phyloP scores from a whole-genome alignment of 2,113 vertebrate genomes.

The Phaethon lepturus region DNA sequence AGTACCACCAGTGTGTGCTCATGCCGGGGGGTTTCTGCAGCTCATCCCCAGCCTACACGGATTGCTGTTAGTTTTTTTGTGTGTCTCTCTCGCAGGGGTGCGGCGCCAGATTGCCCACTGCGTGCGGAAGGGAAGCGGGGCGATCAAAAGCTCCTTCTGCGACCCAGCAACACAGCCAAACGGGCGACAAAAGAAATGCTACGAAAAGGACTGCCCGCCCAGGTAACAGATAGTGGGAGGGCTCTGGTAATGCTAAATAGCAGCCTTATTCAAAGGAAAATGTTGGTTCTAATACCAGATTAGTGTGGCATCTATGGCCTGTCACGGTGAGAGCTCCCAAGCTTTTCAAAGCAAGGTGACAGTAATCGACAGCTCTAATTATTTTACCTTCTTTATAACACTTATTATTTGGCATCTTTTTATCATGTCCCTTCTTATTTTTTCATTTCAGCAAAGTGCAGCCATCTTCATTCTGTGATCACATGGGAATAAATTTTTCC shows the following conservation, averaged over 20 bases:
- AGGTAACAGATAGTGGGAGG: conserved; percentile 67
- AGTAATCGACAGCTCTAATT: background rate
- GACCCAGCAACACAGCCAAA: conserved; percentile 83
- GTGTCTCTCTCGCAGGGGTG: conserved; percentile 75
- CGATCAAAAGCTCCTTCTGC: conserved; percentile 87
- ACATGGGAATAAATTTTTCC: background rate
- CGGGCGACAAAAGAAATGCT: conserved; percentile 86
- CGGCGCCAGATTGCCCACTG: conserved; percentile 87
- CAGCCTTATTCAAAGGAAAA: too few species aligned
- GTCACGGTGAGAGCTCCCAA: accelerated
- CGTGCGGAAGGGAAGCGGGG: conserved; percentile 80
- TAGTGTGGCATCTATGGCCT: background rate
- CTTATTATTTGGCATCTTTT: background rate
- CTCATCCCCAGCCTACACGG: background rate
- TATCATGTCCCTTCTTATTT: background rate
- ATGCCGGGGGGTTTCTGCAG: background rate
- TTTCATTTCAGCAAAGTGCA: background rate
- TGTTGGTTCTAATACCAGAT: background rate
- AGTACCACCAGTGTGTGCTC: accelerated
- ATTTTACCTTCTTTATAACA: background rate
- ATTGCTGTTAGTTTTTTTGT: background rate
- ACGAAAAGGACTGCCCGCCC: conserved; percentile 89
- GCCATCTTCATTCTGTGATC: background rate
- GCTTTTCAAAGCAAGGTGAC: accelerated
- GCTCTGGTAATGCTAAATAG: background rate